Percentiles rank a stretch among this genome's conserved stretches.
phyloP scores from a whole-genome alignment of 2,113 vertebrate genomes.

The Tragulus kanchil region DNA sequence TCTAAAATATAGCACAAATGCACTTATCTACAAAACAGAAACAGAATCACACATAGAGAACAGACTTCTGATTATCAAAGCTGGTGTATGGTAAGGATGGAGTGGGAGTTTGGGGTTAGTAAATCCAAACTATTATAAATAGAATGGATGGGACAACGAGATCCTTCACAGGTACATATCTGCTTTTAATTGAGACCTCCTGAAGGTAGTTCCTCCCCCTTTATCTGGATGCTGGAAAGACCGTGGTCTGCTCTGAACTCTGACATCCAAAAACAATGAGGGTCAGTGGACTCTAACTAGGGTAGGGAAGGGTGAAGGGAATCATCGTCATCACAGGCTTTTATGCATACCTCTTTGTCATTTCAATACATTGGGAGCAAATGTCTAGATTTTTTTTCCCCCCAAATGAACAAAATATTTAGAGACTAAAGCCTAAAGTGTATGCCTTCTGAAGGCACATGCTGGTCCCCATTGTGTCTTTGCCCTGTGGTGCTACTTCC shows the following conservation, averaged over 20 bases:
- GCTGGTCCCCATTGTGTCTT: not conserved
- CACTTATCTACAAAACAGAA: not conserved
- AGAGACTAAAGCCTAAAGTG: not conserved
- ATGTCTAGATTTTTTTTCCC: not conserved
- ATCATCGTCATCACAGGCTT: not conserved
- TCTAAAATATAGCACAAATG: not conserved
- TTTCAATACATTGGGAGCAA: not conserved
- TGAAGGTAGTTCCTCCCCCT: not conserved
- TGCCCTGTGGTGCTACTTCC: not conserved
- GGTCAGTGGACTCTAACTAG: not conserved
- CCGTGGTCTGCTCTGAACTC: conserved; percentile 6
- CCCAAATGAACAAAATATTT: not conserved
- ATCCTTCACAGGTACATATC: not conserved
- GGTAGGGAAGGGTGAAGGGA: too few species aligned
- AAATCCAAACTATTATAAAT: not conserved
- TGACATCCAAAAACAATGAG: not conserved
- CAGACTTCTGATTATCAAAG: not conserved
- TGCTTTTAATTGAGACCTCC: conserved; percentile 19
- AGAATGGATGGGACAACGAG: too few species aligned
- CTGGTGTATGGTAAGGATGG: not conserved
- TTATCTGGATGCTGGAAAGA: not conserved
- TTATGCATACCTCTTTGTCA: not conserved
- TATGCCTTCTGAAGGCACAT: not conserved
- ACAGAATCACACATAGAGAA: not conserved
- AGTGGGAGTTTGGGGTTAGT: not conserved